Evolutionary conservation across 53 echinoderm and acorn worm genomes (phyloP), one percentile per base, ranked within the genome.

Genomic region (Antedon mediterranea): DNA sequence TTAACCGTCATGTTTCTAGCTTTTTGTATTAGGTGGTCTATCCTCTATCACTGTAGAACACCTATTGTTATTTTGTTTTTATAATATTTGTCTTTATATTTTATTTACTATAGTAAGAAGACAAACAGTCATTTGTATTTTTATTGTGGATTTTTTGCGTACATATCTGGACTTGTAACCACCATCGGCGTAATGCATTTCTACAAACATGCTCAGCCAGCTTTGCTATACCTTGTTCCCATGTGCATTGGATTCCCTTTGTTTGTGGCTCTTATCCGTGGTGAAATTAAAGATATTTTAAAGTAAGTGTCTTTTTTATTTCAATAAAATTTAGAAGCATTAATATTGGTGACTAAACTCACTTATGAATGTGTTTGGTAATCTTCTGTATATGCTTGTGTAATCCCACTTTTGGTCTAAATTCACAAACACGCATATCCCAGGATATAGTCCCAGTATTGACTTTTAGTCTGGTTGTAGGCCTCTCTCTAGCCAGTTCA

Each of bases 141-240:
- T 87, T 83, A 84, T 28, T 76, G 89, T 26, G 86, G 92, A 23
- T 92, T 97, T 31, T 34, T 82, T 30, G 97, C 97, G 32, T 97
- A 97, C 76, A 82, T 91, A 29, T 82, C 90, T 28, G 97, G 97
- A 8, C 90, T 97, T 13, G 71, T 90, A 76, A 87, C 88, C 34
- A 97, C 97, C 73, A 97, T 97, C 23, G 91, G 89, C 9, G 92
- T 97, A 44, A 89, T 97, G 92, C 97, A 97, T 57, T 85, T 89
- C 82, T 97, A 89, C 90, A 97, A 97, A 75, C 97, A 97, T 33
- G 97, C 97, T 73, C 97, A 97, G 77, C 97, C 97, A 0, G 97
- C 97, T 34, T 81, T 97, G 44, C 81, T 97, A 32, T 97, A 97
- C 85, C 79, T 97, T 73, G 97, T 97, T 27, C 97, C 97, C 4